A percentile compares a stretch with the other conserved stretches of the same genome.
Conservation (phyloP, 2,113 vertebrate genomes). For the Chionomys nivalis region DNA sequence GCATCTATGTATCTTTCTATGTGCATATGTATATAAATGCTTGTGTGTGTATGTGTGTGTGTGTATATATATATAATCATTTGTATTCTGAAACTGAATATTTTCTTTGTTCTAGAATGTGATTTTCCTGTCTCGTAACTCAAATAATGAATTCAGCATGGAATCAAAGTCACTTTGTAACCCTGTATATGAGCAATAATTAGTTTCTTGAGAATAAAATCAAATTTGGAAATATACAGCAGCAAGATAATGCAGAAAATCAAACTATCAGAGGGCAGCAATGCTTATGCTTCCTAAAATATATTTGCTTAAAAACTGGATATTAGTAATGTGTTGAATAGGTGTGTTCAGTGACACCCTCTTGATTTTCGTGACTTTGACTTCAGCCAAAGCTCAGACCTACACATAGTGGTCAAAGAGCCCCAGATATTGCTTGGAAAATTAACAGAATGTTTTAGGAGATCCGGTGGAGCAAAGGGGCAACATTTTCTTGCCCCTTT, state of each 20-base stretch:
- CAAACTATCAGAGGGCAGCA: neutral
- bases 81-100: neutral
- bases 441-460: neutral
- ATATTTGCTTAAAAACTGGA: neutral
- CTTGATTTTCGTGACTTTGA: neutral
- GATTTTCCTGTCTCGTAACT: neutral
- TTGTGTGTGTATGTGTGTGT: fast-evolving
- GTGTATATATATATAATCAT: neutral
- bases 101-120: slow-evolving; percentile 52
- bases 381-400: neutral
- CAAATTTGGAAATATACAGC: neutral
- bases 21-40: neutral
- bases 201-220: neutral
- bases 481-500: neutral
- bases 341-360: neutral
- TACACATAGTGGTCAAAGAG: neutral
- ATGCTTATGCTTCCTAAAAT: neutral
- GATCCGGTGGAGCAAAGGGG: too few relatives aligned
- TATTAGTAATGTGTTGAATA: neutral
- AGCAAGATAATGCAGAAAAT: neutral
- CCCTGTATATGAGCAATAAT: neutral
- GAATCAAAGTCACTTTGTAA: fast-evolving
- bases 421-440: neutral
- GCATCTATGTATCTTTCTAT: neutral
- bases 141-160: neutral